These are phyloP conservation scores for Smutsia temminckii DNA, from an alignment of 2,797 vertebrate genomes.

Conservation along the genomic window DNA sequence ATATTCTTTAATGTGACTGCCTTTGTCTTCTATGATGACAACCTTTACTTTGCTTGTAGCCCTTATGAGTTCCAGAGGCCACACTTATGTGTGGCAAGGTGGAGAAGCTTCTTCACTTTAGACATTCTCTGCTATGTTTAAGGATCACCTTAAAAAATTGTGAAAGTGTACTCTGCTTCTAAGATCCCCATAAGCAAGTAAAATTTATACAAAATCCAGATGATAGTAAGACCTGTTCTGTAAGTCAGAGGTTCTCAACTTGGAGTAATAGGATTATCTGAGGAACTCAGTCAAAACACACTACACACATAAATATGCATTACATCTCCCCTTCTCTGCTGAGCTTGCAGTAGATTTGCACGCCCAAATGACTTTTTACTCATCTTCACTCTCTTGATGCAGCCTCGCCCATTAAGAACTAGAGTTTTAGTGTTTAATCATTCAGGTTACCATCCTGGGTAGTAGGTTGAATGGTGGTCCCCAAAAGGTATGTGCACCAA, in stretches of 20 bases:
- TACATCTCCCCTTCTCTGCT: background rate
- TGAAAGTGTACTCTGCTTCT: background rate
- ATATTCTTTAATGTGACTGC: background rate
- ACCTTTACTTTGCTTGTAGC: background rate
- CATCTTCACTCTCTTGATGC: background rate
- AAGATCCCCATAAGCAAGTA: background rate
- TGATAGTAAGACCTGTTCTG: background rate
- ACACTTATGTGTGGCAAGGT: background rate
- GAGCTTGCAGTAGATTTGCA: background rate
- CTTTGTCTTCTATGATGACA: background rate
- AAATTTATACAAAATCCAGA: background rate
- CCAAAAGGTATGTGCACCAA: background rate
- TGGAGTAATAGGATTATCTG: background rate
- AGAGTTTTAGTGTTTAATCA: background rate
- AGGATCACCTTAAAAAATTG: background rate
- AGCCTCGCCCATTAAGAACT: background rate
- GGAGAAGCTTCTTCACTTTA: background rate
- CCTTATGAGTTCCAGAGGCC: background rate
- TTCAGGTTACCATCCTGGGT: background rate
- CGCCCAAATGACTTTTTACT: background rate
- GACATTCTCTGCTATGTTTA: background rate
- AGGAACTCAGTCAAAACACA: background rate
- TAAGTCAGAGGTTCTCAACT: background rate
- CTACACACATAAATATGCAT: no score
- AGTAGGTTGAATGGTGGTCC: background rate